Evolutionary conservation across 2,888 invertebrate genomes (phyloP), one percentile per base, ranked within the genome.

Genomic region (Phytoseiulus persimilis): DNA sequence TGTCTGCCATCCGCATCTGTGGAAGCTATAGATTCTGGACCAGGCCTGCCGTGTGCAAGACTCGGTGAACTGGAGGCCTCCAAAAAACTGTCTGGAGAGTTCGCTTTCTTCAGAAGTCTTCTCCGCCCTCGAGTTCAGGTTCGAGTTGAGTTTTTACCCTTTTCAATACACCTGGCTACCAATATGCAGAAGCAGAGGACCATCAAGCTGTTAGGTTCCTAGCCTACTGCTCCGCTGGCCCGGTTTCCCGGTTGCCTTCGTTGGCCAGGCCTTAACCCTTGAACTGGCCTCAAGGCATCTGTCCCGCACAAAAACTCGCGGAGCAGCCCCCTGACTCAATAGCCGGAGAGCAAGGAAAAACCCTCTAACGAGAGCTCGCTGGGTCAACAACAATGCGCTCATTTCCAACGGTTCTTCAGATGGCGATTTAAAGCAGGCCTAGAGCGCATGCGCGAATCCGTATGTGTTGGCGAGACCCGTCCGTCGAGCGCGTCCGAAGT

Each of bases 221-320:
- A 6, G 65, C 65, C 65, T 65, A 28, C 23, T 65, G 65, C 65
- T 65, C 65, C 65, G 65, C 65, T 65, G 18, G 65, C 65, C 65
- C 65, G 65, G 23, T 65, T 65, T 65, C 65, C 65, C 65, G 65
- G 65, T 65, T 28, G 65, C 65, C 28, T 46, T 46, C 9, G 46
- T 46, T 14, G 46, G 14, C 46, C 46, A 46, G 14, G 9, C 46
- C 46, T 28, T 23, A 65, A 65, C 65, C 65, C 65, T 65, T 65
- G 65, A 65, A 65, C 65, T 65, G 65, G 65, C 65, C 65, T 65
- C 65, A 65, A 65, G 65, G 65, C 65, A 65, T 65, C 65, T 65
- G 65, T 65, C 65, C 28, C 65, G 5, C 65, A 23, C 65, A 65
- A 65, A 18, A 65, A 65, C 65, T 65, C 65, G 65, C 5, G 11